These are phyloP conservation scores for Colaptes auratus DNA, from an alignment of 2,113 vertebrate species.

Conservation along the genomic window DNA sequence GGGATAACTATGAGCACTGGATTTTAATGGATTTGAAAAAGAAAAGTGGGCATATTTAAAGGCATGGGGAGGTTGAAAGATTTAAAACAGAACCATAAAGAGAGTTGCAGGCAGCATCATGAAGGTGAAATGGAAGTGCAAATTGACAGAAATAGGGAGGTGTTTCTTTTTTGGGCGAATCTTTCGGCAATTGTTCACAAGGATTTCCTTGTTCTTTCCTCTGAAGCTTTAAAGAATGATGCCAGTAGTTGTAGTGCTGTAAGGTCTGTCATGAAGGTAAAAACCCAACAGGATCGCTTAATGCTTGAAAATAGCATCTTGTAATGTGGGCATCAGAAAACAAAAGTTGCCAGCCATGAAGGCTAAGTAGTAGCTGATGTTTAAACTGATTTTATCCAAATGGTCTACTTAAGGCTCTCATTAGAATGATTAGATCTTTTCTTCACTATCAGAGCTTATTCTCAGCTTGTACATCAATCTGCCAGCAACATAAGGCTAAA, in stretches of 20 bases:
- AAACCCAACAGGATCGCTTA: background rate
- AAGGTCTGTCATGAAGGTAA: background rate
- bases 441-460: background rate
- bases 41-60: background rate
- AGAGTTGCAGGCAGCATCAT: background rate
- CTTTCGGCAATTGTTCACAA: constrained; percentile 14
- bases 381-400: background rate
- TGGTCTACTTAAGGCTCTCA: background rate
- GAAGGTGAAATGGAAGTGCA: constrained; percentile 20
- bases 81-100: background rate
- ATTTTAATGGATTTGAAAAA: background rate
- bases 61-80: constrained; percentile 29
- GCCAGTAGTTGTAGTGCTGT: background rate
- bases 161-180: background rate
- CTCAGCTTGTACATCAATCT: background rate
- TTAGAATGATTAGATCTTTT: background rate
- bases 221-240: background rate
- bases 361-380: background rate
- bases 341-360: background rate
- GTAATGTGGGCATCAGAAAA: background rate
- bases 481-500: background rate
- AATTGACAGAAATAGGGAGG: background rate
- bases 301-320: background rate
- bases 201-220: constrained; percentile 13
- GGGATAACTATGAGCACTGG: background rate